phyloP scores from a whole-genome alignment of 2,113 vertebrate species.

The Phylloscopus whistleri region DNA sequence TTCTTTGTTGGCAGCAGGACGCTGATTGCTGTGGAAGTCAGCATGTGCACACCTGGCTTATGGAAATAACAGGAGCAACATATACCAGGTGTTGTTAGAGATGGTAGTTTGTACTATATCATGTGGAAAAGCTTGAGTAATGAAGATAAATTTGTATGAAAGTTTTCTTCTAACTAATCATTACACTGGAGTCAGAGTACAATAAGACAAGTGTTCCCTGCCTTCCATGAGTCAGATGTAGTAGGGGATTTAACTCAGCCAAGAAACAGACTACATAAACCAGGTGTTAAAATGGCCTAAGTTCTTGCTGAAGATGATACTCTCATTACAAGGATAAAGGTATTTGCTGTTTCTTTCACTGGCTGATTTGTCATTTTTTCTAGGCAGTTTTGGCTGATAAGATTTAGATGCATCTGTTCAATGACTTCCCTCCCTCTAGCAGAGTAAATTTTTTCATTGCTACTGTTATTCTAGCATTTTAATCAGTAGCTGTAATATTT shows the following conservation, averaged over 20 bases:
- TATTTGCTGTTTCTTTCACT: neutral
- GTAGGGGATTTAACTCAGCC: neutral
- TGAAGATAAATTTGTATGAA: neutral
- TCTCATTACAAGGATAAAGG: neutral
- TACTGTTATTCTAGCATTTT: neutral
- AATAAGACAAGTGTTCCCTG: neutral
- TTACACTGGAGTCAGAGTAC: neutral
- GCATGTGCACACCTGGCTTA: neutral
- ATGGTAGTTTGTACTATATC: neutral
- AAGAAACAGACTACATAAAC: neutral
- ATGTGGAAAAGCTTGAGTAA: neutral
- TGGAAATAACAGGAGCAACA: neutral
- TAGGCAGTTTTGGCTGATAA: neutral
- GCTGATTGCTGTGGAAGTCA: neutral
- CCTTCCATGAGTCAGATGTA: neutral
- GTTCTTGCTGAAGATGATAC: neutral
- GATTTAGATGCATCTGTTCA: neutral
- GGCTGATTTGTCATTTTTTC: neutral
- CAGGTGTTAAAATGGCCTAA: neutral
- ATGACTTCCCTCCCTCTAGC: neutral
- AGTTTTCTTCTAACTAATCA: neutral
- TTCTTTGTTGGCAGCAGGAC: neutral
- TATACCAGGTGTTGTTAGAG: neutral
- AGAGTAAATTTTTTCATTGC: neutral
- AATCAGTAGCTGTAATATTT: neutral